These are phyloP conservation scores for Myripristis murdjan DNA, from an alignment of 2,797 vertebrate genomes.

Conservation along the genomic window DNA sequence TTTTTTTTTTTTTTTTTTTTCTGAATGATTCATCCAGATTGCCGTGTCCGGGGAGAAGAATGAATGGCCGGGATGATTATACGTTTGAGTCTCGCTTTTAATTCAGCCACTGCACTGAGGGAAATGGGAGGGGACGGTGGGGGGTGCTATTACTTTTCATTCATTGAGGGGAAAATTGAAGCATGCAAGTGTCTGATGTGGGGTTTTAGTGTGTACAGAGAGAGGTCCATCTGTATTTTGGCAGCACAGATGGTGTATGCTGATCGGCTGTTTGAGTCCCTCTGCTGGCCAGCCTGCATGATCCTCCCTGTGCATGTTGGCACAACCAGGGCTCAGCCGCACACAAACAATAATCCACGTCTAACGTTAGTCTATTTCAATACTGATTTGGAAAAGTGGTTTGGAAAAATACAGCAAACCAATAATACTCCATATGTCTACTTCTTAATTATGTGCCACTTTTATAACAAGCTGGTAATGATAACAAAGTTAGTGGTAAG, in stretches of 20 bases:
- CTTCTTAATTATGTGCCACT: slow-evolving; percentile 14
- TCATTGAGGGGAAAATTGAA: slow-evolving; percentile 73
- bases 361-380: slow-evolving; percentile 39
- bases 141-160: slow-evolving; percentile 72
- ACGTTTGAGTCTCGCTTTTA: slow-evolving; percentile 62
- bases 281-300: slow-evolving; percentile 64
- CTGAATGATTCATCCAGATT: slow-evolving; percentile 68
- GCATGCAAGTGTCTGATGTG: slow-evolving; percentile 73
- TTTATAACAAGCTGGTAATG: slow-evolving; percentile 9
- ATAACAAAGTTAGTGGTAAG: slow-evolving; percentile 14
- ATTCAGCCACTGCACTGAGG: slow-evolving; percentile 50
- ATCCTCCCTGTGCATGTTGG: slow-evolving; percentile 53
- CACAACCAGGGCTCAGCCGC: slow-evolving; percentile 32
- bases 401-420: slow-evolving; percentile 26
- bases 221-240: slow-evolving; percentile 66
- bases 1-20: slow-evolving; percentile 41
- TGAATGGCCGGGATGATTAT: slow-evolving; percentile 64
- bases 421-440: slow-evolving; percentile 11
- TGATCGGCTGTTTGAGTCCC: slow-evolving; percentile 69
- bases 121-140: slow-evolving; percentile 16
- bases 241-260: slow-evolving; percentile 70
- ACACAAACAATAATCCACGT: slow-evolving; percentile 46
- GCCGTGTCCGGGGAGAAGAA: slow-evolving; percentile 54
- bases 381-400: no score
- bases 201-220: slow-evolving; percentile 60